Percentiles rank a stretch among this genome's conserved stretches.
Evolutionary conservation across 2,113 vertebrate genomes (phyloP).

Genomic region (Ornithorhynchus anatinus): DNA sequence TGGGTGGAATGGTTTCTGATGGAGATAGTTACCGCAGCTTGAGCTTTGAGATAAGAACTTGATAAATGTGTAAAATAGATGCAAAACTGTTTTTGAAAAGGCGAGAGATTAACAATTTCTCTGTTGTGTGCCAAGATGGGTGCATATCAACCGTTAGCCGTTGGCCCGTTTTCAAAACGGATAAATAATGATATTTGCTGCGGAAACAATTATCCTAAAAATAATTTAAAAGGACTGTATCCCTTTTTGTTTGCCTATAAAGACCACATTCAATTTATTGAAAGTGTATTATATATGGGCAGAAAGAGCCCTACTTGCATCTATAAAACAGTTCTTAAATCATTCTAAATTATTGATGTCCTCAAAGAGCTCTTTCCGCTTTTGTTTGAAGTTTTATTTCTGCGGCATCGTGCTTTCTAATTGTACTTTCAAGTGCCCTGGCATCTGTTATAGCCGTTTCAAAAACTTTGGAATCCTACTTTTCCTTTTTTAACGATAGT

Average conservation of each 20-base stretch:
- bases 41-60: conserved; percentile 60
- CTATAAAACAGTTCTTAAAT: conserved; percentile 61
- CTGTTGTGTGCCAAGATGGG: conserved; percentile 45
- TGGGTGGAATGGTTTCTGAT: conserved; percentile 52
- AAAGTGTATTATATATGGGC: conserved; percentile 33
- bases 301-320: conserved; percentile 51
- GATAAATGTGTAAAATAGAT: conserved; percentile 55
- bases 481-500: conserved; percentile 51
- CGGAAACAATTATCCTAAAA: conserved; percentile 66
- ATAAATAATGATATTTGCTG: conserved; percentile 66
- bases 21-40: conserved; percentile 28
- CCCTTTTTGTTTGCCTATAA: conserved; percentile 63
- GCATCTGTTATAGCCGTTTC: conserved; percentile 65
- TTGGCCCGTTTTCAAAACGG: conserved; percentile 61
- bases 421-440: conserved; percentile 58
- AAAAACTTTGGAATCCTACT: conserved; percentile 58
- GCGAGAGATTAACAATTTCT: conserved; percentile 45
- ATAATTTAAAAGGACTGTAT: conserved; percentile 58
- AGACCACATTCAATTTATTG: conserved; percentile 50
- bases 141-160: conserved; percentile 57
- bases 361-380: conserved; percentile 39
- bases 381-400: conserved; percentile 66
- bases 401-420: conserved; percentile 58
- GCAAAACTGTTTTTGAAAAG: conserved; percentile 45
- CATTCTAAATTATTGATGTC: conserved; percentile 57